These are phyloP conservation scores for Rhopalosiphum nymphaeae DNA, from an alignment of 2,888 invertebrate genomes.

Conservation along the genomic window DNA sequence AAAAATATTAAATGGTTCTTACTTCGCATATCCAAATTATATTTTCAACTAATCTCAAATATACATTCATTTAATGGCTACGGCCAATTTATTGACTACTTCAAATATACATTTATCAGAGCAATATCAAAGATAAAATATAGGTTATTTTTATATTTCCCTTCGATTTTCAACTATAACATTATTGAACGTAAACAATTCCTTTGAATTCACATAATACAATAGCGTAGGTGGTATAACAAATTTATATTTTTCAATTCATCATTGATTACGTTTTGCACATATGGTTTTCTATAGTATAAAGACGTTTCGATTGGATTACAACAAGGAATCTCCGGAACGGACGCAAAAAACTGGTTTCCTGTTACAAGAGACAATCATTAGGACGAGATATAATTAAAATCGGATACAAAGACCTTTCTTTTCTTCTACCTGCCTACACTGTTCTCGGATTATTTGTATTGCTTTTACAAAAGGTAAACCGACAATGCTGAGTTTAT, in stretches of 20 bases:
- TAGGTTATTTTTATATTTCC: neutral
- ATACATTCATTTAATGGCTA: neutral
- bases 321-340: conserved; percentile 25
- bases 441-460: neutral
- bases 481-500: conserved; percentile 23
- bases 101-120: neutral
- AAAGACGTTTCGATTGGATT: neutral
- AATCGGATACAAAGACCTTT: conserved; percentile 42
- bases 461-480: conserved; percentile 18
- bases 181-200: neutral
- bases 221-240: neutral
- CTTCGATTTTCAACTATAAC: neutral
- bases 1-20: neutral
- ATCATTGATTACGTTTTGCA: neutral
- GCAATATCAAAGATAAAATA: neutral
- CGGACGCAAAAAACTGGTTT: conserved; percentile 44
- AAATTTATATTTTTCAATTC: conserved; percentile 14
- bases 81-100: neutral
- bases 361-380: conserved; percentile 32
- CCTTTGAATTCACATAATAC: neutral
- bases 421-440: neutral
- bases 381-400: conserved; percentile 46
- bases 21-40: neutral
- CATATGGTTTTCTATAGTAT: conserved; percentile 16
- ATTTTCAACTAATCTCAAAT: neutral